Percentiles rank a stretch among this genome's conserved stretches.
These are phyloP conservation scores for Hylaea fasciaria DNA, from an alignment of 2,888 invertebrate genomes.

Conservation along the genomic window DNA sequence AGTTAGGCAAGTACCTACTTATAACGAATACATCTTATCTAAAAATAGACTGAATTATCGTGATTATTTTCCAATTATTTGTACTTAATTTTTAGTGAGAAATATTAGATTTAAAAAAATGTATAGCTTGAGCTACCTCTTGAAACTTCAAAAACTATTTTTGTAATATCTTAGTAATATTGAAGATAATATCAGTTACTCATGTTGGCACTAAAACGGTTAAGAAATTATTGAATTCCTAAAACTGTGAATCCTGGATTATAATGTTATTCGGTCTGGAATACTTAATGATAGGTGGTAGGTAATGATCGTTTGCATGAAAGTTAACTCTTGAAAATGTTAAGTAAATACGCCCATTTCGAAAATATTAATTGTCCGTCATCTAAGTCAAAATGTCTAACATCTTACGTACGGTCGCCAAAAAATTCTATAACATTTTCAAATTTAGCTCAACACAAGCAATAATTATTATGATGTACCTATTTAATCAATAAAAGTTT, in stretches of 20 bases:
- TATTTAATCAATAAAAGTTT: too few species aligned
- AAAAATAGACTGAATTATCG: conserved; percentile 35
- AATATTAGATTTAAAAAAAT: conserved; percentile 54
- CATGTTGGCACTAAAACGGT: conserved; percentile 59
- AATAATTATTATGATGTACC: too few species aligned
- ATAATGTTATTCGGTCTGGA: conserved; percentile 23
- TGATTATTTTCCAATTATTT: conserved; percentile 51
- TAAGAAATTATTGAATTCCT: conserved; percentile 17
- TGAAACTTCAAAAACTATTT: conserved; percentile 77
- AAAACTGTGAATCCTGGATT: conserved; percentile 29
- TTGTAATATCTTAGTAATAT: conserved; percentile 72
- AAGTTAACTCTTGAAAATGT: conserved; percentile 22
- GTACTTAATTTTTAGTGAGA: conserved; percentile 61
- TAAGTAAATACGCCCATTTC: conserved; percentile 12
- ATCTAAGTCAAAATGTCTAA: too few species aligned
- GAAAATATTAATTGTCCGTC: neutral
- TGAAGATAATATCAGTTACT: conserved; percentile 42
- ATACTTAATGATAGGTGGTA: conserved; percentile 35
- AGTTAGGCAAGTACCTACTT: too few species aligned
- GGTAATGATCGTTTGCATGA: conserved; percentile 31
- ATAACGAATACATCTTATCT: conserved; percentile 13
- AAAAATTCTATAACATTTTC: too few species aligned
- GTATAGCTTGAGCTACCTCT: conserved; percentile 78
- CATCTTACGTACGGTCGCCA: too few species aligned
- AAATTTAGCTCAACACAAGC: too few species aligned